Evolutionary conservation across 2,888 invertebrate genomes (phyloP).

Genomic region (Rutpela maculata): DNA sequence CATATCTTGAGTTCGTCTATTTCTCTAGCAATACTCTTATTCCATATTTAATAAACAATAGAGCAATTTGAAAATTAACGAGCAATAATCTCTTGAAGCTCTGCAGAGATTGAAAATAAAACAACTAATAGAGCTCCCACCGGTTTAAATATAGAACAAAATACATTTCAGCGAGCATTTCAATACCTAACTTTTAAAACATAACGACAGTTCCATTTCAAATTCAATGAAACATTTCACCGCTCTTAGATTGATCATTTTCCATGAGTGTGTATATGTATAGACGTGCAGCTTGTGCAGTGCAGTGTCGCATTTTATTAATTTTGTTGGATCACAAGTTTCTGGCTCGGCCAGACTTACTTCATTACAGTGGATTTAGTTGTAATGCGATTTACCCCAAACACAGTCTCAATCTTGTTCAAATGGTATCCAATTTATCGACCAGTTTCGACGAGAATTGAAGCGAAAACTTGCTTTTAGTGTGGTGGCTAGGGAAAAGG

Average conservation of each 20-base stretch:
- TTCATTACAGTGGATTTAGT: constrained; percentile 33
- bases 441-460: background rate
- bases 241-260: background rate
- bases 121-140: background rate
- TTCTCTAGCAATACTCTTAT: background rate
- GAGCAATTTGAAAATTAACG: background rate
- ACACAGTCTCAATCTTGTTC: constrained; percentile 26
- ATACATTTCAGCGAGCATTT: background rate
- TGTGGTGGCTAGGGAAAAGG: background rate
- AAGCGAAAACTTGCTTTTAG: background rate
- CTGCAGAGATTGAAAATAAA: background rate
- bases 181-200: background rate
- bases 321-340: constrained; percentile 9
- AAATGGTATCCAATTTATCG: background rate
- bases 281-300: background rate
- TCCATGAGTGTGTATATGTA: background rate
- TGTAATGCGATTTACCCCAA: constrained; percentile 33
- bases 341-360: constrained; percentile 1
- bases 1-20: background rate
- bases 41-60: background rate
- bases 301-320: background rate
- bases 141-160: background rate
- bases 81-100: background rate
- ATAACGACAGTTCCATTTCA: background rate
- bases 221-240: background rate